phyloP scores from a whole-genome alignment of 2,797 vertebrate genomes.

The Darevskia mixta region DNA sequence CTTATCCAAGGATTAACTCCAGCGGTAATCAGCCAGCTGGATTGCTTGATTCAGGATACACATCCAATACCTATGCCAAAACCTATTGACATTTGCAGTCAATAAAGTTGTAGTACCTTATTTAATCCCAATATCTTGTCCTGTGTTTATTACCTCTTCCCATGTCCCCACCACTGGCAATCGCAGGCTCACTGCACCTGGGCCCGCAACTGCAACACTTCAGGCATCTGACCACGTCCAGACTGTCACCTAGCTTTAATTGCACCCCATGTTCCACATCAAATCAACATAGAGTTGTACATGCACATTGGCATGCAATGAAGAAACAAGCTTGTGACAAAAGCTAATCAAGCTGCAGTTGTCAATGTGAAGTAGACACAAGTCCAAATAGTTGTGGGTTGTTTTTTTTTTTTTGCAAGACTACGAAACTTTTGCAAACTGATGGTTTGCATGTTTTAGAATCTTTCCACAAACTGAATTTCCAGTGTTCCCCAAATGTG shows the following conservation, averaged over 20 bases:
- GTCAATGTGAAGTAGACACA: not conserved
- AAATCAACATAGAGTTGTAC: not conserved
- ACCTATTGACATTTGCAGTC: no score
- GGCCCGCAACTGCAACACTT: not conserved
- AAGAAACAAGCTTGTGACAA: not conserved
- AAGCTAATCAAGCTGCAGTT: not conserved
- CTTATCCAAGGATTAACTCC: no score
- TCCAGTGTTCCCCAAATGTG: not conserved
- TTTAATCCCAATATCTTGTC: no score
- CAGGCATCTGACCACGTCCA: not conserved
- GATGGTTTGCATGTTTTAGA: rapidly evolving
- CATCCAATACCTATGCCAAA: no score
- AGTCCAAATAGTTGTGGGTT: not conserved
- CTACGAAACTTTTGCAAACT: not conserved
- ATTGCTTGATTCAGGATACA: no score
- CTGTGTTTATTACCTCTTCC: no score
- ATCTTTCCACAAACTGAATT: not conserved
- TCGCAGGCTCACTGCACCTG: no score
- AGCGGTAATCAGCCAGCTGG: no score
- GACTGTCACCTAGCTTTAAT: not conserved
- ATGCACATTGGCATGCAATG: not conserved
- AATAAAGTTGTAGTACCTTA: no score
- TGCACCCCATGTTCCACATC: not conserved
- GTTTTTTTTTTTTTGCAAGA: not conserved
- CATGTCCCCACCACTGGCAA: no score